A percentile compares a stretch with the other conserved stretches of the same genome.
These are phyloP conservation scores for Nerophis lumbriciformis DNA, from an alignment of 2,113 vertebrate species.

Conservation along the genomic window DNA sequence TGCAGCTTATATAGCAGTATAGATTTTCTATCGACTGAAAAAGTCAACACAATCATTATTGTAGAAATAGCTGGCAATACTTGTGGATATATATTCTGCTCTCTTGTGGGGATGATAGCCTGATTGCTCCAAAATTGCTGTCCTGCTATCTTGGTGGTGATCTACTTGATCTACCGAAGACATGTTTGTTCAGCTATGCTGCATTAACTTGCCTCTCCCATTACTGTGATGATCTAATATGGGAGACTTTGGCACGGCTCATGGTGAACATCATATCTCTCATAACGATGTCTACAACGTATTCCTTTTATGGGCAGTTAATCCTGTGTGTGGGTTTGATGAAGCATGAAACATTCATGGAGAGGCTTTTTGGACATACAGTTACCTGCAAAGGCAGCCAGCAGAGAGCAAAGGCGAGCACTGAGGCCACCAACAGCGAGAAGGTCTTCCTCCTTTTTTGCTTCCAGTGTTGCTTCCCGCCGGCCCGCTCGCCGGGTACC, in stretches of 20 bases:
- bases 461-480: slow-evolving; percentile 67
- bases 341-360: neutral
- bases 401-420: slow-evolving; percentile 74
- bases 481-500: slow-evolving; percentile 61
- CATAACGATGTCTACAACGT: neutral
- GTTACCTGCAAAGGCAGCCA: slow-evolving; percentile 74
- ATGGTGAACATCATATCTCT: slow-evolving; percentile 9
- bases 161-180: neutral
- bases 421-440: slow-evolving; percentile 69
- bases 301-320: neutral
- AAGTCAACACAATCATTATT: no score
- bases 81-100: neutral
- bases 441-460: slow-evolving; percentile 70
- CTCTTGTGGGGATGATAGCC: neutral
- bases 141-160: neutral
- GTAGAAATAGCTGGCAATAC: no score
- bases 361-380: neutral
- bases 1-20: no score
- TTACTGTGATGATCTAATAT: slow-evolving; percentile 15
- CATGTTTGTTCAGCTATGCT: neutral
- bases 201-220: neutral
- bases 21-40: no score
- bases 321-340: neutral
- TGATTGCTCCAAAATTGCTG: neutral
- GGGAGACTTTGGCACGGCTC: slow-evolving; percentile 17